A percentile compares a stretch with the other conserved stretches of the same genome.
Evolutionary conservation across 2,113 vertebrate genomes (phyloP).

Genomic region (Dasyprocta punctata): DNA sequence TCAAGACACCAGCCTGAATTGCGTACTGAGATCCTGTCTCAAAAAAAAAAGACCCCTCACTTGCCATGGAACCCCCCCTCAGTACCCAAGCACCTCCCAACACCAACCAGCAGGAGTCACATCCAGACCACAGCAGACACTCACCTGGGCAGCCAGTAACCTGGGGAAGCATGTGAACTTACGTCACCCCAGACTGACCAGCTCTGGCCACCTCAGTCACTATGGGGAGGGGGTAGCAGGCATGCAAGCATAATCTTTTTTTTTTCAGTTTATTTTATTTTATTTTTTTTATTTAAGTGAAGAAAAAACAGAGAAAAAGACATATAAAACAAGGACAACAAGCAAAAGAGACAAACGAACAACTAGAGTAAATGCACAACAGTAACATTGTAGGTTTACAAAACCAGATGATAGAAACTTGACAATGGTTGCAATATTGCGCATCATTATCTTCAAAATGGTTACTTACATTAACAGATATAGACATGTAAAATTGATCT

Average conservation of each 20-base stretch:
- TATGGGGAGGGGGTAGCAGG: not conserved
- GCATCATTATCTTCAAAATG: no score
- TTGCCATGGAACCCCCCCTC: not conserved
- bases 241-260: not conserved
- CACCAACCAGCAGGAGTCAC: not conserved
- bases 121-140: not conserved
- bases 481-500: no score
- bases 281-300: no score
- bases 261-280: no score
- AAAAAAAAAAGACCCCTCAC: not conserved
- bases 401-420: no score
- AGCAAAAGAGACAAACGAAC: no score
- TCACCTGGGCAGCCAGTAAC: not conserved
- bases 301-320: no score
- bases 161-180: not conserved
- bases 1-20: not conserved
- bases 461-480: no score
- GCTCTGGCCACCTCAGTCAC: not conserved
- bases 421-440: no score
- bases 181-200: not conserved
- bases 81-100: not conserved
- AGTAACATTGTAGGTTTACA: no score
- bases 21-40: not conserved
- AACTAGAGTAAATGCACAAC: no score
- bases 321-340: no score